Evolutionary conservation across 2,888 invertebrate species (phyloP).

Genomic region (Apeira syringaria): DNA sequence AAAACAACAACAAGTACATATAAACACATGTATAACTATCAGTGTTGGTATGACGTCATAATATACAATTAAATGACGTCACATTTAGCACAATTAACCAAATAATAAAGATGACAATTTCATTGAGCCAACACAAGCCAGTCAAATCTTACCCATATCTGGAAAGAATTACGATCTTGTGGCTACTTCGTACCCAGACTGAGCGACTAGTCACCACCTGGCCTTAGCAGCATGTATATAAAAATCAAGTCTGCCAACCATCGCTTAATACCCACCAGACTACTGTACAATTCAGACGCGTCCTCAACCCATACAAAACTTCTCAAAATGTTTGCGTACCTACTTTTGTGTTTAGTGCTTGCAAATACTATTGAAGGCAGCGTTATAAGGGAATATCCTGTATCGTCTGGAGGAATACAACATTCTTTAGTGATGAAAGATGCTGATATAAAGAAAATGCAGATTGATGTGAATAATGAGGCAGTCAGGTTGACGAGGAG

Average conservation of each 20-base stretch:
- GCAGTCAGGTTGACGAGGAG: neutral
- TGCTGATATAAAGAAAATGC: neutral
- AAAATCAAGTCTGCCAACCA: neutral
- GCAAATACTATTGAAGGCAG: neutral
- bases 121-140: too few relatives aligned
- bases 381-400: neutral
- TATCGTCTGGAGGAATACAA: neutral
- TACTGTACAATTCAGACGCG: neutral
- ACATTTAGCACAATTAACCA: too few relatives aligned
- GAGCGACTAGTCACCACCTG: too few relatives aligned
- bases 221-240: too few relatives aligned
- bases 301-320: neutral
- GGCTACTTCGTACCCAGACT: too few relatives aligned
- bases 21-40: too few relatives aligned
- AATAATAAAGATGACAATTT: too few relatives aligned
- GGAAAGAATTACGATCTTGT: too few relatives aligned
- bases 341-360: neutral
- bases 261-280: neutral
- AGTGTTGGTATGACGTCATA: too few relatives aligned
- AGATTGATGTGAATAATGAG: neutral
- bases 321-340: neutral
- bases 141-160: too few relatives aligned
- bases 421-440: neutral
- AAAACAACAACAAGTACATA: too few relatives aligned
- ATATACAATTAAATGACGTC: too few relatives aligned